These are phyloP conservation scores for Drosophila guanche DNA, from an alignment of 1,140 invertebrate species.

Conservation along the genomic window DNA sequence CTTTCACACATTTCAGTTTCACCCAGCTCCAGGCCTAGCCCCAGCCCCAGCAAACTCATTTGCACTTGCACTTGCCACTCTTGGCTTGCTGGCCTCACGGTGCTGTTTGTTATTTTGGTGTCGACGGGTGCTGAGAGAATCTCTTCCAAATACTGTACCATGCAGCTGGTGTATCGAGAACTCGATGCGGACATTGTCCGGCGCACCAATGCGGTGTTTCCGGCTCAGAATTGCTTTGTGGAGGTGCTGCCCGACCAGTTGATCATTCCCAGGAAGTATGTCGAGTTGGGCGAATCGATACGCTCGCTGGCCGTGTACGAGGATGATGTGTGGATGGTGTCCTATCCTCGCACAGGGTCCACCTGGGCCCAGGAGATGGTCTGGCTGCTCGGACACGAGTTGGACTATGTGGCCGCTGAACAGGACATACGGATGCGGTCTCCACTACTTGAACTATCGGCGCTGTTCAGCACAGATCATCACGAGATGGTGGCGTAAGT, in stretches of 20 bases:
- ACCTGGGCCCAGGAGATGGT: slow-evolving; percentile 95
- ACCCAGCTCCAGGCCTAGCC: neutral
- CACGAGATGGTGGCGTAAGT: slow-evolving; percentile 84
- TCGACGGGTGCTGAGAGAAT: slow-evolving; percentile 1
- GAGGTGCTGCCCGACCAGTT: slow-evolving; percentile 88
- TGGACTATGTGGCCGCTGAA: slow-evolving; percentile 90
- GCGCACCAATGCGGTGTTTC: slow-evolving; percentile 88
- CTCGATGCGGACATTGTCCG: slow-evolving; percentile 86
- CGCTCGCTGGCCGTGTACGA: slow-evolving; percentile 87
- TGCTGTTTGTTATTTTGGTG: slow-evolving; percentile 15
- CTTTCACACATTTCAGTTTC: slow-evolving; percentile 31
- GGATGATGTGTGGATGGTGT: slow-evolving; percentile 91
- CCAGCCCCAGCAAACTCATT: neutral
- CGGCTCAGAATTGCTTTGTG: slow-evolving; percentile 87
- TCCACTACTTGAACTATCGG: slow-evolving; percentile 85
- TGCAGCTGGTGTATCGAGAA: slow-evolving; percentile 86
- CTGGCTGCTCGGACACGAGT: slow-evolving; percentile 92
- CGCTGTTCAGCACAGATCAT: slow-evolving; percentile 85
- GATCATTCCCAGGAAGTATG: slow-evolving; percentile 88
- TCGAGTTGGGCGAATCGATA: slow-evolving; percentile 88
- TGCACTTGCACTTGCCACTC: slow-evolving; percentile 26
- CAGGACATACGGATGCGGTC: slow-evolving; percentile 87
- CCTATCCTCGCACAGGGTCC: slow-evolving; percentile 93
- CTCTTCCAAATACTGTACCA: slow-evolving; percentile 33
- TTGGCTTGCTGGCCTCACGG: slow-evolving; percentile 48